A percentile compares a stretch with the other conserved stretches of the same genome.
Conservation (phyloP, 2,113 vertebrate species). For the Prionailurus viverrinus region DNA sequence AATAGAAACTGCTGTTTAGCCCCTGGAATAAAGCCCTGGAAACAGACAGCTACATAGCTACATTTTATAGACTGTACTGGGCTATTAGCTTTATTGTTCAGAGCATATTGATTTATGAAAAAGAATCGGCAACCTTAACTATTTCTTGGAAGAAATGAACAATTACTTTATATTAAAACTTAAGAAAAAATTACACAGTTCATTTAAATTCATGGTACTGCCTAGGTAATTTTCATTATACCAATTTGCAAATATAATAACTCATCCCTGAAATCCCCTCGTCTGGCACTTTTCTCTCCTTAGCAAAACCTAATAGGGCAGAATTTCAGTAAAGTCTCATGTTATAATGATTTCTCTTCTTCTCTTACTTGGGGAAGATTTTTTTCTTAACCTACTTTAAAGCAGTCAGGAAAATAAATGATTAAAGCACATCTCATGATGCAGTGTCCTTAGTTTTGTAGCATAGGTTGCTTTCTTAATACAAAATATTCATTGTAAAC, state of each 20-base stretch:
- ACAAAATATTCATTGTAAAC: slow-evolving; percentile 42
- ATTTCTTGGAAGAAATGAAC: slow-evolving; percentile 63
- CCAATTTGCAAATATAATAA: slow-evolving; percentile 70
- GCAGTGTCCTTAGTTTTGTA: background rate
- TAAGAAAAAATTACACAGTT: slow-evolving; percentile 42
- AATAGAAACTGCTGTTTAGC: slow-evolving; percentile 77
- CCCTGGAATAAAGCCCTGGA: slow-evolving; percentile 62
- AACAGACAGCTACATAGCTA: background rate
- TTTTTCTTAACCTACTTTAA: slow-evolving; percentile 68
- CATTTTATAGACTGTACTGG: slow-evolving; percentile 46
- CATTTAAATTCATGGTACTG: slow-evolving; percentile 67
- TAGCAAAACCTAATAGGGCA: slow-evolving; percentile 38
- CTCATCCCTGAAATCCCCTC: slow-evolving; percentile 63
- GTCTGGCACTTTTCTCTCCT: slow-evolving; percentile 58
- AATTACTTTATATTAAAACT: slow-evolving; percentile 69
- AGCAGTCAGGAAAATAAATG: slow-evolving; percentile 44
- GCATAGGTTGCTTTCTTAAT: background rate
- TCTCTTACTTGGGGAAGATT: slow-evolving; percentile 37
- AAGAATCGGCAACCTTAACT: slow-evolving; percentile 59
- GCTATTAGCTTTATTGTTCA: slow-evolving; percentile 69
- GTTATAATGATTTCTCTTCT: slow-evolving; percentile 60
- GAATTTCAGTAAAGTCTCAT: slow-evolving; percentile 64
- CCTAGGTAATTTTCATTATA: slow-evolving; percentile 71
- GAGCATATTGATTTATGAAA: slow-evolving; percentile 62
- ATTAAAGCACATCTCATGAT: background rate